Conservation (phyloP, 2,113 vertebrate species). For the Romanogobio albipinnatus region DNA sequence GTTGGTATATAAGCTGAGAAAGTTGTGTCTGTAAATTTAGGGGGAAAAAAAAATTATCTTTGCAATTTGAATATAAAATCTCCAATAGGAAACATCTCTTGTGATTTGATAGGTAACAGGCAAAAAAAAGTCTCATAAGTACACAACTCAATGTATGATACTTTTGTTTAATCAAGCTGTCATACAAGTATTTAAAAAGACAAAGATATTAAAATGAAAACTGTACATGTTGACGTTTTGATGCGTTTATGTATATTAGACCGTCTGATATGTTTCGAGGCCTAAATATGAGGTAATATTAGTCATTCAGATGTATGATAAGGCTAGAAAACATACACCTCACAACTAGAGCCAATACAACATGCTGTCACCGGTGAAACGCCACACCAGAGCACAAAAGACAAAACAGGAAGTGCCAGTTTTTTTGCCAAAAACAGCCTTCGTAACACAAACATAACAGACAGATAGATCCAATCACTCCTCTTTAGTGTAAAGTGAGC, state of each 20-base stretch:
- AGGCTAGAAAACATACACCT: conserved; percentile 38
- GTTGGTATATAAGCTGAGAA: background rate
- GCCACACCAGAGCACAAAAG: conserved; percentile 2
- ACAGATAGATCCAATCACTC: conserved; percentile 23
- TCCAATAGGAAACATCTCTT: background rate
- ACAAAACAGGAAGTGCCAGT: conserved; percentile 24
- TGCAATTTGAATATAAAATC: background rate
- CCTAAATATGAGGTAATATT: conserved; percentile 47
- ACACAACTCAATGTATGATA: conserved; percentile 30
- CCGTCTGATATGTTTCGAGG: conserved; percentile 2
- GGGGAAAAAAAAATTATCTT: background rate
- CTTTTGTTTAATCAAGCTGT: conserved; percentile 68
- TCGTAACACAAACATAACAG: conserved; percentile 10
- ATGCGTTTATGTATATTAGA: conserved; percentile 33
- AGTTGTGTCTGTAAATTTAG: background rate
- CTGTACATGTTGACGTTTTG: conserved; percentile 51
- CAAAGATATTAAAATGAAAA: conserved; percentile 71
- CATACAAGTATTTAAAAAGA: conserved; percentile 68
- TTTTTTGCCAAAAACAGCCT: conserved; percentile 3
- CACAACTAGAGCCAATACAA: conserved; percentile 38
- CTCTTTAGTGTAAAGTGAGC: conserved; percentile 40
- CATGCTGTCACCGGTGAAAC: conserved; percentile 38
- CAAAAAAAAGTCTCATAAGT: conserved; percentile 6
- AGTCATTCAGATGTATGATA: conserved; percentile 39
- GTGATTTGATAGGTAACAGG: background rate